Base-by-base conservation (phyloP, 2,113 vertebrate species). In the Heloderma charlesbogerti region DNA sequence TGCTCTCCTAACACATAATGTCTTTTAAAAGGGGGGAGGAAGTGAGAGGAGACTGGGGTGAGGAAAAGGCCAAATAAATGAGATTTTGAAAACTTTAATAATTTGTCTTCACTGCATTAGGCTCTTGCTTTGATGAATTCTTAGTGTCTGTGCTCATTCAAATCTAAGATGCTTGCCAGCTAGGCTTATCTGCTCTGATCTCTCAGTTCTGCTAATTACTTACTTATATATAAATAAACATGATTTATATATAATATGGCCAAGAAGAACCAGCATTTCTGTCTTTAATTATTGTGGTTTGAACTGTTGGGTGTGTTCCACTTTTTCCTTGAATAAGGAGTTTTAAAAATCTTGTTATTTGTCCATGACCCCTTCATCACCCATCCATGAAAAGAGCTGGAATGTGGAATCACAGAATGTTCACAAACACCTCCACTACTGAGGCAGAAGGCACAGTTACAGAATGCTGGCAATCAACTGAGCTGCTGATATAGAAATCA, bases 1-100 rank as follows among this genome's bases (percentile, higher is more conserved):
- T 81, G 78, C 92, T 94, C 94, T 93, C 92, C 90, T 95, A 92
- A 94, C 93, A 90, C 95, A 89, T 93, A 81, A 83, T 87, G 95
- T 93, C 95, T 95, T 94, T 93, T 92, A 88, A 94, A 29, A 48
- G 89, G 60, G 77, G 92, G 18, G 84, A 66, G 22, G 18, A 92
- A 88, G 92, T 92, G 93, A 84, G 79, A 92, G 92, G 89, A 95
- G 93, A 67, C 78, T 48, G 93, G 94, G 95, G 92, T 95, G 94
- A 96, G 81, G 82, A 89, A 93, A 93, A 93, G 94, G 94, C 91
- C 94, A 95, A 87, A 91, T 92, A 90, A 88, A 92, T 51, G 60
- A 91, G 85, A n/a, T 54, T 93, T 90, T 92, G 82, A 86, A 77
- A 95, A 93, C 93, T 93, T 91, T 91, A 88, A 20, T 90, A 87